Evolutionary conservation across 1,140 invertebrate species (phyloP), one percentile per base, ranked within the genome.

Genomic region (Drosophila littoralis): DNA sequence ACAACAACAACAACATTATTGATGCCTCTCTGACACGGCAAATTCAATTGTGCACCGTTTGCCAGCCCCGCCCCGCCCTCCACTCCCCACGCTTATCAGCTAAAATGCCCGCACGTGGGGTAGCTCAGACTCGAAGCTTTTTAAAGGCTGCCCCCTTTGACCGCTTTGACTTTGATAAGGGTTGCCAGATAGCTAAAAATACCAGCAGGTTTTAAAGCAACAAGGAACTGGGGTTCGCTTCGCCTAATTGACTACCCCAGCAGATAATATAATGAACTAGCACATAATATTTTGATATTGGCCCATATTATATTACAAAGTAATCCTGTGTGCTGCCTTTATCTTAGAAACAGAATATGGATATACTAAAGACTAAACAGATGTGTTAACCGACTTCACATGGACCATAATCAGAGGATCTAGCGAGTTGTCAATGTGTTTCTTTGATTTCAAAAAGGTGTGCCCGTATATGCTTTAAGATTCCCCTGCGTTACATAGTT

Each of bases 21-120:
- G 73, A 86, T 86, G 76, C 61, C 61, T 83, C 76, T 59, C 61
- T 63, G 72, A 69, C 82, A 86, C 82, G 82, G 71, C 59, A 73
- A 86, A 88, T 82, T 86, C 72, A 86, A 86, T 86, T 76, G 79
- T 72, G 79, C 54, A 65, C 36, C 3, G 8, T 22, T 22, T 15
- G n/a, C 42, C 28, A 10, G 40, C 32, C 42, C 1, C 8, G 15
- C 38, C 72, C 51, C 59, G 35, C 40, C 17, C n/a, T 32, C 36
- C 32, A 28, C 13, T 9, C 7, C 33, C 13, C 10, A 22, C 9
- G 13, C 67, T 65, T 65, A 48, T 69, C 61, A 72, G 33, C 45
- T 50, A 38, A 61, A 77, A 75, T 67, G 58, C 33, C 71, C 63
- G 13, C 33, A 33, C 13, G 33, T 28, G 35, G 38, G 38, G 28